Conservation (phyloP, 1,140 invertebrate species). For the Elymnias hypermnestra region DNA sequence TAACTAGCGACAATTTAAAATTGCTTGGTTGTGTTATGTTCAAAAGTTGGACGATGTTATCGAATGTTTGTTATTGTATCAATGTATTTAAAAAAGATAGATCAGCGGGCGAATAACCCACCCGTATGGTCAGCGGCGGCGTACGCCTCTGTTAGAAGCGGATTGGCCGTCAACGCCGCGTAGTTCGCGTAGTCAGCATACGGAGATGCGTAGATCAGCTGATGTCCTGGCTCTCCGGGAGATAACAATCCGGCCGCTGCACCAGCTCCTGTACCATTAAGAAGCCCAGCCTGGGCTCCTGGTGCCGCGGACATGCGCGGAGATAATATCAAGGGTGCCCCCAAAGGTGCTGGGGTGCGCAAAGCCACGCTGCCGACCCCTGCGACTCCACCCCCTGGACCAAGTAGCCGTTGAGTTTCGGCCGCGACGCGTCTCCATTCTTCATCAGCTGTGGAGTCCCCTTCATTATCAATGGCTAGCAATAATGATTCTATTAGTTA, state of each 20-base stretch:
- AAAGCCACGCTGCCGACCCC: slow-evolving; percentile 79
- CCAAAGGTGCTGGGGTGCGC: slow-evolving; percentile 83
- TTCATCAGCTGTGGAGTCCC: slow-evolving; percentile 81
- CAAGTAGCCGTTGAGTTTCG: slow-evolving; percentile 85
- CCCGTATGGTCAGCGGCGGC: slow-evolving; percentile 91
- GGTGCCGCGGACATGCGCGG: slow-evolving; percentile 87
- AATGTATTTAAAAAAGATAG: slow-evolving; percentile 14
- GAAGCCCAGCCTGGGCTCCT: slow-evolving; percentile 84
- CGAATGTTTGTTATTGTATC: slow-evolving; percentile 28
- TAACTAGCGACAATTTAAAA: too few species aligned
- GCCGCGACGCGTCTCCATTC: slow-evolving; percentile 86
- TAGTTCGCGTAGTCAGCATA: slow-evolving; percentile 92
- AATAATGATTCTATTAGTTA: slow-evolving; percentile 1
- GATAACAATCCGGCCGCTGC: slow-evolving; percentile 77
- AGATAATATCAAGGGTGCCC: slow-evolving; percentile 91
- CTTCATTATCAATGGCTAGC: slow-evolving; percentile 35
- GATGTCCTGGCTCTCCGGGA: slow-evolving; percentile 80
- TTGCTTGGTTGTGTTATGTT: too few species aligned
- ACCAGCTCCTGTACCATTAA: slow-evolving; percentile 76
- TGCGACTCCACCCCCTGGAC: slow-evolving; percentile 76
- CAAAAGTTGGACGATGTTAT: slow-evolving; percentile 30
- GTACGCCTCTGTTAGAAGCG: slow-evolving; percentile 88
- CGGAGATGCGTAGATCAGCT: slow-evolving; percentile 84
- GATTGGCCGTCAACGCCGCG: slow-evolving; percentile 85
- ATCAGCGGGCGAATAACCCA: slow-evolving; percentile 93